phyloP scores from a whole-genome alignment of 2,113 vertebrate species.

The Channa maculata region DNA sequence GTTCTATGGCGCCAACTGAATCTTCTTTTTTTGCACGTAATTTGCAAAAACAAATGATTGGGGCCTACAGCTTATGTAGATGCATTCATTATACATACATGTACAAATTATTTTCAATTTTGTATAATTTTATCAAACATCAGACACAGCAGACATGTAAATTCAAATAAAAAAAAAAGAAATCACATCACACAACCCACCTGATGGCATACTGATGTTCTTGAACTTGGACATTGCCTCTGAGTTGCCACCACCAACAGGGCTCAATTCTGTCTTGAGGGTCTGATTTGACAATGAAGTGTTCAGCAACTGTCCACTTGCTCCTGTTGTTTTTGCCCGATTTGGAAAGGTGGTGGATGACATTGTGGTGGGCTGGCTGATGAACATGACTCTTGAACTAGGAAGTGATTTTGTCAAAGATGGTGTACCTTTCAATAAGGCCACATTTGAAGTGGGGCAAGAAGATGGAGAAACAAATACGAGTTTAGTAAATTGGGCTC shows the following conservation, averaged over 20 bases:
- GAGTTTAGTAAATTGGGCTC: conserved; percentile 85
- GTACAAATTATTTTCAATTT: not conserved
- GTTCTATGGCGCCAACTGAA: not conserved
- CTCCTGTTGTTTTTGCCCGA: conserved; percentile 32
- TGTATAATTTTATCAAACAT: not conserved
- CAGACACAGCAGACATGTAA: not conserved
- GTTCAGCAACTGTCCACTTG: conserved; percentile 36
- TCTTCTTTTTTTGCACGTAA: not conserved
- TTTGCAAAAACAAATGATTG: not conserved
- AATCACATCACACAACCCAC: conserved; percentile 52
- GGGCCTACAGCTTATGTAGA: too few relatives aligned
- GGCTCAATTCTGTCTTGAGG: conserved; percentile 86
- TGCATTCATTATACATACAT: not conserved
- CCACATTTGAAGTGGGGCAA: conserved; percentile 75
- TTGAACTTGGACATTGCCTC: conserved; percentile 76
- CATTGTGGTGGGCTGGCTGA: conserved; percentile 81
- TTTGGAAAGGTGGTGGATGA: conserved; percentile 65
- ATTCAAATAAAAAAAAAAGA: not conserved
- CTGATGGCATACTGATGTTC: conserved; percentile 75
- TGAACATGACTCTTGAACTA: conserved; percentile 87
- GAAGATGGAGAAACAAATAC: conserved; percentile 86
- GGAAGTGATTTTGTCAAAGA: conserved; percentile 76
- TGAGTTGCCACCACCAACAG: conserved; percentile 82
- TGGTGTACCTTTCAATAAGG: conserved; percentile 71
- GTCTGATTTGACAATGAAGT: conserved; percentile 86